phyloP scores from a whole-genome alignment of 2,888 invertebrate species.

The Ectemnius cavifrons region DNA sequence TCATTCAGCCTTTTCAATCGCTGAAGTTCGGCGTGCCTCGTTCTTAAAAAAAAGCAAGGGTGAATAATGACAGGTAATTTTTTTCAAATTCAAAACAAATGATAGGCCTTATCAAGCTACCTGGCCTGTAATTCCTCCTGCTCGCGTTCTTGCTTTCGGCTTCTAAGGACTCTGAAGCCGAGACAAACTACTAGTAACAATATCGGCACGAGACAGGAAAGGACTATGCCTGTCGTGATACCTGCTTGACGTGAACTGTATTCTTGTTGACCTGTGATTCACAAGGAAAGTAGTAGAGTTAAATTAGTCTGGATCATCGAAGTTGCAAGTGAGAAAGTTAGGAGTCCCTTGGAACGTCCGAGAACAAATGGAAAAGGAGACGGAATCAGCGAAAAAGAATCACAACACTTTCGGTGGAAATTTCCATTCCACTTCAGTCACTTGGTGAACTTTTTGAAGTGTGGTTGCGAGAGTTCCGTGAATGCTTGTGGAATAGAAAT shows the following conservation, averaged over 20 bases:
- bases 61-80: background rate
- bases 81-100: background rate
- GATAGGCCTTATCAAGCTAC: slow-evolving; percentile 44
- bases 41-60: slow-evolving; percentile 45
- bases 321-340: background rate
- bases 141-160: slow-evolving; percentile 79
- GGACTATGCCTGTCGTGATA: slow-evolving; percentile 87
- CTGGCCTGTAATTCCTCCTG: slow-evolving; percentile 77
- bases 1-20: slow-evolving; percentile 69
- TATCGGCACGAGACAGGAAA: slow-evolving; percentile 88
- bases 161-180: slow-evolving; percentile 82
- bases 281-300: slow-evolving; percentile 27
- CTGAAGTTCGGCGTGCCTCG: slow-evolving; percentile 64
- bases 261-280: slow-evolving; percentile 85
- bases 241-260: slow-evolving; percentile 88
- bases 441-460: slow-evolving; percentile 4
- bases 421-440: slow-evolving; percentile 77
- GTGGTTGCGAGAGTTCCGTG: slow-evolving; percentile 17
- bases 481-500: slow-evolving; percentile 78
- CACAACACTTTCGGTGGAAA: slow-evolving; percentile 71
- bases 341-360: background rate
- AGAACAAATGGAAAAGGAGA: slow-evolving; percentile 11
- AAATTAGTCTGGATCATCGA: background rate
- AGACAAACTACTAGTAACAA: slow-evolving; percentile 84
- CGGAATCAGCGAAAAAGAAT: slow-evolving; percentile 48